These are phyloP conservation scores for Melanostoma mellinum DNA, from an alignment of 2,888 invertebrate species.

Conservation along the genomic window DNA sequence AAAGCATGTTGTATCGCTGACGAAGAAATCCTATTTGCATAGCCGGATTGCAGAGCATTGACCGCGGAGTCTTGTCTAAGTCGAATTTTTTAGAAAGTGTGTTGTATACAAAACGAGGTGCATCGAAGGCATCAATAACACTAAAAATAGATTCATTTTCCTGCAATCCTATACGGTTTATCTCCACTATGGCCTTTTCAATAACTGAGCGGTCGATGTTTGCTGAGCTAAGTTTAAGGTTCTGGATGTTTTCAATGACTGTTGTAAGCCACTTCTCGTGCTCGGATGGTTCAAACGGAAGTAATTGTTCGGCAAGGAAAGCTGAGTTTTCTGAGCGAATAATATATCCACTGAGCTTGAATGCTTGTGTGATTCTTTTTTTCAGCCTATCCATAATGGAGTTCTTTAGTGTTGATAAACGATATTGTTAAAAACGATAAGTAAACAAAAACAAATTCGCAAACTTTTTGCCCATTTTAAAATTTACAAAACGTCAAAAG, in stretches of 20 bases:
- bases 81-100: conserved; percentile 91
- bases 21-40: conserved; percentile 78
- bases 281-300: conserved; percentile 84
- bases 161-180: conserved; percentile 79
- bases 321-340: conserved; percentile 89
- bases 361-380: conserved; percentile 86
- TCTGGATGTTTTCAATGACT: conserved; percentile 90
- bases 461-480: conserved; percentile 27
- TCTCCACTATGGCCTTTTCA: conserved; percentile 85
- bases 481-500: conserved; percentile 45
- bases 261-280: conserved; percentile 89
- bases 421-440: conserved; percentile 11
- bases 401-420: neutral
- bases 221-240: conserved; percentile 88
- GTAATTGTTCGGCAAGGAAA: conserved; percentile 88
- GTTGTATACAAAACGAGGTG: conserved; percentile 90
- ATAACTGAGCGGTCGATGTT: conserved; percentile 89
- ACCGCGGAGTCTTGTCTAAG: conserved; percentile 87
- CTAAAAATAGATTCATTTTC: conserved; percentile 88
- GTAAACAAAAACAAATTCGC: conserved; percentile 17
- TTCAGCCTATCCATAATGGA: conserved; percentile 80
- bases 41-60: conserved; percentile 83
- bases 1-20: conserved; percentile 85
- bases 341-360: conserved; percentile 89
- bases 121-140: conserved; percentile 91